These are phyloP conservation scores for Misgurnus anguillicaudatus DNA, from an alignment of 2,113 vertebrate species.

Conservation along the genomic window DNA sequence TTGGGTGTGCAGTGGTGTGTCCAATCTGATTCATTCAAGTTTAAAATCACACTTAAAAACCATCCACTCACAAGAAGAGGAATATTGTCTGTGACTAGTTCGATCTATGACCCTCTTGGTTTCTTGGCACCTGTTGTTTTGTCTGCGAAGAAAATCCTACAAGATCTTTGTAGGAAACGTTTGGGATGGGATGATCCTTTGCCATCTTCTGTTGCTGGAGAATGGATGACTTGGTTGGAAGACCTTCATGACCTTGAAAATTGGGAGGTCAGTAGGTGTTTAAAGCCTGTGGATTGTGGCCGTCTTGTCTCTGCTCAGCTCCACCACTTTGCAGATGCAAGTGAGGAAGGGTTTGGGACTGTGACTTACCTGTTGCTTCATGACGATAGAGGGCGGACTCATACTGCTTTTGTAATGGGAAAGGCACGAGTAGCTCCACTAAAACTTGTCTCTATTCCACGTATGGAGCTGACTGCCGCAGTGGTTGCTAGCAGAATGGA, in stretches of 20 bases:
- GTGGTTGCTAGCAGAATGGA: too few species aligned
- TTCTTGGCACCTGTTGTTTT: not conserved
- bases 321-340: conserved; percentile 28
- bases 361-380: conserved; percentile 3
- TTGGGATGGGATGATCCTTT: conserved; percentile 25
- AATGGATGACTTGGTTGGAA: conserved; percentile 22
- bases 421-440: too few species aligned
- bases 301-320: not conserved
- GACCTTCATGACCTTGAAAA: not conserved
- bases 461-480: too few species aligned
- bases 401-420: too few species aligned
- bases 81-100: not conserved
- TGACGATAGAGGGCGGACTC: too few species aligned
- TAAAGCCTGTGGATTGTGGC: conserved; percentile 18
- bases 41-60: not conserved
- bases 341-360: conserved; percentile 10
- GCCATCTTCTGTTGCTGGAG: not conserved
- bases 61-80: conserved; percentile 7
- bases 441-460: too few species aligned
- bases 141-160: not conserved
- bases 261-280: conserved; percentile 5
- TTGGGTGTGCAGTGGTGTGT: conserved; percentile 35
- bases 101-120: conserved; percentile 1
- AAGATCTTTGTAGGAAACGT: not conserved
- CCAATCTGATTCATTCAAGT: not conserved